phyloP scores from a whole-genome alignment of 1,140 invertebrate species.

The Heliconius himera region DNA sequence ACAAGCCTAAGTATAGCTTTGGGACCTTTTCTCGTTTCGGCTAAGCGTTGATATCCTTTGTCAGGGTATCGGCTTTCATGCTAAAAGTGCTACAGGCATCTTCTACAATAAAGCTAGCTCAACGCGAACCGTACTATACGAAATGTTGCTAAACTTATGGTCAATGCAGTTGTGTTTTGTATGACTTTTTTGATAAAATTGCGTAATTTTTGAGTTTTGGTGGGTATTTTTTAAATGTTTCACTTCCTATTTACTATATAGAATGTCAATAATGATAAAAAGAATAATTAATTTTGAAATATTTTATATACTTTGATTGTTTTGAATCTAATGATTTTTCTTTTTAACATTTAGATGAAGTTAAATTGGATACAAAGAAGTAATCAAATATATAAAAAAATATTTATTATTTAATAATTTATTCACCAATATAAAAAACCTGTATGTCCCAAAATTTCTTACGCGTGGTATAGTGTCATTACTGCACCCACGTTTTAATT shows the following conservation, averaged over 20 bases:
- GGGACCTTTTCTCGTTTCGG: slow-evolving; percentile 35
- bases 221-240: background rate
- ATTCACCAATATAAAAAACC: background rate
- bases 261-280: too few species aligned
- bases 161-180: background rate
- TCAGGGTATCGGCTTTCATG: slow-evolving; percentile 37
- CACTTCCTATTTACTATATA: too few species aligned
- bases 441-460: slow-evolving; percentile 27
- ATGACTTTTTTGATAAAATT: background rate
- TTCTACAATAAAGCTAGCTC: slow-evolving; percentile 35
- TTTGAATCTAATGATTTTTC: too few species aligned
- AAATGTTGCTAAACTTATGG: slow-evolving; percentile 19
- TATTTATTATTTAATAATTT: too few species aligned
- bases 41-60: slow-evolving; percentile 31
- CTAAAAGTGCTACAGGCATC: slow-evolving; percentile 37
- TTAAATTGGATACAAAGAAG: too few species aligned
- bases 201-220: background rate
- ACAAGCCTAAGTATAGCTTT: slow-evolving; percentile 26
- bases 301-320: too few species aligned
- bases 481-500: slow-evolving; percentile 50
- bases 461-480: slow-evolving; percentile 37
- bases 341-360: too few species aligned
- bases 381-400: too few species aligned
- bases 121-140: slow-evolving; percentile 16
- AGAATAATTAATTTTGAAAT: too few species aligned